Base-by-base conservation (phyloP, 2,888 invertebrate species). In the Scaptomyza cyrtandrae region DNA sequence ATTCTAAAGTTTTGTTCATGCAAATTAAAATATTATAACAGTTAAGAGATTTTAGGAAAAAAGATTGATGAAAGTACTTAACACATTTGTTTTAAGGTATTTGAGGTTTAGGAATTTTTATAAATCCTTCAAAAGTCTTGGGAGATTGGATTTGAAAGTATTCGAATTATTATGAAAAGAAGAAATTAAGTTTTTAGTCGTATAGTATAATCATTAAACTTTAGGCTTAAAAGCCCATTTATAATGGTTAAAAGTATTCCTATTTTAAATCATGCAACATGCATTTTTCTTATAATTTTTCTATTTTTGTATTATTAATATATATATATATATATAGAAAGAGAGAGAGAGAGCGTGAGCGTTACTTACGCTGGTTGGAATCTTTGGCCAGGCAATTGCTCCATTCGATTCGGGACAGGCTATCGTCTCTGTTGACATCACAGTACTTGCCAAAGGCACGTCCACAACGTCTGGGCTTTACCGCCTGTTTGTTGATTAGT, bases 381-480 rank as follows among this genome's bases (percentile, higher is more conserved):
- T 97, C 96, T 58, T 94, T 94, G 64, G 96, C 95, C 43, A 98
- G 94, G 92, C 98, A 98, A 66, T 95, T 94, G 48, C 94, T 94
- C 98, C 98, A 98, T 92, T 98, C 98, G 60, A 93, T 93, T 69
- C 94, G 94, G 35, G 96, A 95, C 72, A 98, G 95, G 86, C 94
- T 94, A 49, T 95, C 95, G 92, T 98, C 96, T 56, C 94, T 94
- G 92, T 98, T 95, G 57, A 95, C 93, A 92, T 98, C 98, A 93
- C 98, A 98, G 83, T 95, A 95, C 78, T 96, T 95, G 19, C 97
- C 95, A 93, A 98, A 98, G 41, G 95, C 95, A 87, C 96, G 95
- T 49, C 98, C 97, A 93, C 98, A 98, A 55, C 96, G 94, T 91
- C 96, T 96, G 41, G 98, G 98, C 89, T 96, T 96, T 57, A 98